phyloP scores from a whole-genome alignment of 1,140 invertebrate genomes.

The Myzus persicae region DNA sequence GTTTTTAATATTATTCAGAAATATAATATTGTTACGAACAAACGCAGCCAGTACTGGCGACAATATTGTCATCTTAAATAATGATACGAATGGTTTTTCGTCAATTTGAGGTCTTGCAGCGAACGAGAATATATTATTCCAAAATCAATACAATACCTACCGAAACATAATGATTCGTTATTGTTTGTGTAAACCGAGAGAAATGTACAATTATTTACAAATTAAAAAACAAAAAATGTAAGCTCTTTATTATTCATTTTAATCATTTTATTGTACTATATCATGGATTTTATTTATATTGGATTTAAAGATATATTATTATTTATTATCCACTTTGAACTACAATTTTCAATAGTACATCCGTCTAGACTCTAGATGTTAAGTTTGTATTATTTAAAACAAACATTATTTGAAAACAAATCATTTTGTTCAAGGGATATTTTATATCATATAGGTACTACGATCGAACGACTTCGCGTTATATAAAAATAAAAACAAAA shows the following conservation, averaged over 20 bases:
- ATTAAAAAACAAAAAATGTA: neutral
- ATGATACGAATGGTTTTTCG: neutral
- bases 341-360: neutral
- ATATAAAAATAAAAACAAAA: neutral
- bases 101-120: neutral
- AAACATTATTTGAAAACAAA: neutral
- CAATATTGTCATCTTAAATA: neutral
- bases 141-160: neutral
- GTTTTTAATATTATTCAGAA: neutral
- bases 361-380: neutral
- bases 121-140: neutral
- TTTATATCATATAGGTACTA: neutral
- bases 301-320: too few relatives aligned
- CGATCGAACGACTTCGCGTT: neutral
- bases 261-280: too few relatives aligned
- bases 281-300: too few relatives aligned
- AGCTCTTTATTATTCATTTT: too few relatives aligned
- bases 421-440: neutral
- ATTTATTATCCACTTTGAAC: too few relatives aligned
- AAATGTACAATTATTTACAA: neutral
- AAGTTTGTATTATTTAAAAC: neutral
- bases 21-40: neutral
- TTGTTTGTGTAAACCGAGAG: neutral
- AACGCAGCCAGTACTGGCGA: neutral
- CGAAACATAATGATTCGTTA: neutral